Base-by-base conservation (phyloP, 2,113 vertebrate genomes). In the Atrichornis clamosus region DNA sequence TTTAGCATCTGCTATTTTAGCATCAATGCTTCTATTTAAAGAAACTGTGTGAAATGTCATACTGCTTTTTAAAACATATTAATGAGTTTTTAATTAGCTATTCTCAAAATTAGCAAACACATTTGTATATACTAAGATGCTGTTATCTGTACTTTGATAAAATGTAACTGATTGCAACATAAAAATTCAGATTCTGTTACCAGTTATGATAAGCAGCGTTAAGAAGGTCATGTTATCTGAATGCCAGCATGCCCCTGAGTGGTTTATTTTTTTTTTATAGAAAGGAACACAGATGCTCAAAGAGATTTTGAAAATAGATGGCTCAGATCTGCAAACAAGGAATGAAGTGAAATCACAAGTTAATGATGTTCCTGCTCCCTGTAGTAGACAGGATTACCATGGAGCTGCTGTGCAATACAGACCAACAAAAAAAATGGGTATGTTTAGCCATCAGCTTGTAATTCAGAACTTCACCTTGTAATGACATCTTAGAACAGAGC, bases 301-400 rank as follows among this genome's bases (percentile, higher is more conserved):
- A 97, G 99, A 99, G 98, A 99, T 99, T 98, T 97, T 99, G 77
- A 99, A 99, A 98, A 99, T 99, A 72, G 99, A 99, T 93, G 87
- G 98, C 55, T 95, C 98, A 53, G 98, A 98, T 87, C 33, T 93
- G 78, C 98, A 98, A 64, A 91, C 59, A 84, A 98, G 95, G 89
- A 98, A 96, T 89, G 98, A 97, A 93, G 49, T 72, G n/a, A 98
- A 84, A 56, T 94, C 76, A 15, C 94, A 89, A 79, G 58, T 87
- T 21, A 86, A 84, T 73, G 97, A 98, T 92, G 87, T 84, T 75
- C 60, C 89, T 84, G 74, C 91, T 93, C 68, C 93, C 33, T 69
- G 91, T 84, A 83, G 59, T 50, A 98, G 97, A 96, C 96, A 97
- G 55, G 92, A 97, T 87, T 87, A 95, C 33, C 97, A 86, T 35